Base-by-base conservation (phyloP, 2,888 invertebrate species). In the Drosophila atripex region DNA sequence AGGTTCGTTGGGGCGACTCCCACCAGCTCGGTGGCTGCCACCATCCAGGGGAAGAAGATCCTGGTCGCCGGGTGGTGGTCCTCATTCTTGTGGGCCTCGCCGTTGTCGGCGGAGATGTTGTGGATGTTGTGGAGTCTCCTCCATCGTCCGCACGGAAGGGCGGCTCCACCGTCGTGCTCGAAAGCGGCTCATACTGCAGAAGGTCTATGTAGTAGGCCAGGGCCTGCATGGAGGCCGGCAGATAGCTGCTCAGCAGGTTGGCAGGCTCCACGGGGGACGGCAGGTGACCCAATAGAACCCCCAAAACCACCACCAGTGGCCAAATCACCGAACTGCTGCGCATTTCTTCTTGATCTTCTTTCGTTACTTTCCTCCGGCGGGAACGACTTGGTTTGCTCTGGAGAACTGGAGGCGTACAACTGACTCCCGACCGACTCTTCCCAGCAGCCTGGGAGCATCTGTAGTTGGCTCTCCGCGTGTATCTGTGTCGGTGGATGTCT, bases 201-300 rank as follows among this genome's bases (percentile, higher is more conserved):
- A 80, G 79, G 68, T 92, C 92, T 38, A 91, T 91, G 46, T 91
- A 91, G 72, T 92, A 92, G 28, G 91, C 91, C 57, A 92, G 66
- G 2, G 91, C 91, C 73, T 92, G 92, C 92, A 92, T 92, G 12
- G 89, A 89, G 3, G 91, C 90, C 46, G 92, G 91, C 65, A 92
- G 76, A 72, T 91, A 92, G 66, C 89, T 91, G 18, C 88, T 84
- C 28, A 91, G 75, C 51, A 91, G 78, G 64, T 82, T 84, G 32
- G 83, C 82, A 16, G 84, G 79, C 51, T 76, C 69, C 8, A 60
- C 72, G 9, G 54, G 80, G 51, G 71, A 63, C 50, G 66, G 43
- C 53, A 68, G 74, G n/a, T 61, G 49, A 23, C 57, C 38, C 39
- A 72, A 43, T 41, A 55, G 2, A 11, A 41, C n/a, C 46, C 35